Conservation (phyloP, 2,797 vertebrate species). For the Bovichtus variegatus region DNA sequence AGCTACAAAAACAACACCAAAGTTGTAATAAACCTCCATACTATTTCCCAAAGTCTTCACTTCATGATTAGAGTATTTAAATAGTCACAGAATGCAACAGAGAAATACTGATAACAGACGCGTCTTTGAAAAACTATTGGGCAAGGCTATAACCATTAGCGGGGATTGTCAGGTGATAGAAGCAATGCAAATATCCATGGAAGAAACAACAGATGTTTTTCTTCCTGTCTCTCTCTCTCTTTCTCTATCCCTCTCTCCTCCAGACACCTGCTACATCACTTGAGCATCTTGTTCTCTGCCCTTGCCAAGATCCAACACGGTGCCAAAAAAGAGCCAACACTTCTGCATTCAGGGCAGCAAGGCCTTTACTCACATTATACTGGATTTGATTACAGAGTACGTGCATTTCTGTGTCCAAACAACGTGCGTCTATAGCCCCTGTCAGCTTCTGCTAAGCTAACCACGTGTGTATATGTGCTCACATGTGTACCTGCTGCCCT, state of each 20-base stretch:
- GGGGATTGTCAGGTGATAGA: conserved; percentile 30
- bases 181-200: conserved; percentile 31
- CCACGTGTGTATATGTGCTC: conserved; percentile 53
- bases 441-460: conserved; percentile 30
- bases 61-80: neutral
- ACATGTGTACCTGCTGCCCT: conserved; percentile 38
- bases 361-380: conserved; percentile 64
- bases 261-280: conserved; percentile 62
- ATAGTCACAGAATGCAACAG: neutral
- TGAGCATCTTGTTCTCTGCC: conserved; percentile 60
- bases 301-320: conserved; percentile 68
- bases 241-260: conserved; percentile 9
- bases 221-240: conserved; percentile 15
- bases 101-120: neutral
- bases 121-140: neutral
- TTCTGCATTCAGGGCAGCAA: conserved; percentile 63
- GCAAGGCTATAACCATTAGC: conserved; percentile 7
- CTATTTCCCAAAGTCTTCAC: neutral
- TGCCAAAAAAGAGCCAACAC: conserved; percentile 68
- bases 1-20: neutral
- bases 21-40: neutral
- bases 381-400: conserved; percentile 71
- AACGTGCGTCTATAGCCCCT: conserved; percentile 19
- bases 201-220: conserved; percentile 43
- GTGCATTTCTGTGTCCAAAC: conserved; percentile 49